Percentiles rank a stretch among this genome's conserved stretches.
phyloP scores from a whole-genome alignment of 1,140 invertebrate species.

The Drosophila oshimai region DNA sequence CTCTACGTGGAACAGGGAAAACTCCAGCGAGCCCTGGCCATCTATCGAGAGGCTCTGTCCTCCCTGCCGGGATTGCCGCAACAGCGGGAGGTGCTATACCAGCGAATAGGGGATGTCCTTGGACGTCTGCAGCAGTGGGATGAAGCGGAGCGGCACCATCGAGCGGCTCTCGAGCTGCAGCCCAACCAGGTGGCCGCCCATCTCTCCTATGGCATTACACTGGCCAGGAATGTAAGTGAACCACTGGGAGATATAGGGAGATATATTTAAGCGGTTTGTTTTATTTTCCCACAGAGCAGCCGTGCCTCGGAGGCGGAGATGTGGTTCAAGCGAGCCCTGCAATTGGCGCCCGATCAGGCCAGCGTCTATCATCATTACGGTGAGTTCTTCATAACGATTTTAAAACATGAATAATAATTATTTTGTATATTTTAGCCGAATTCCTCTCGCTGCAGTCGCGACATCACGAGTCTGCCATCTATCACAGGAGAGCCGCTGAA shows the following conservation, averaged over 20 bases:
- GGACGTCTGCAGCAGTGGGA: slow-evolving; percentile 90
- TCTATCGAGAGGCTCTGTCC: slow-evolving; percentile 93
- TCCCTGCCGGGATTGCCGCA: slow-evolving; percentile 91
- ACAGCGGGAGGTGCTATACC: slow-evolving; percentile 86
- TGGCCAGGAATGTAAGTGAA: slow-evolving; percentile 92
- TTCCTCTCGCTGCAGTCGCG: slow-evolving; percentile 91
- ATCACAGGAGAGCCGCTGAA: slow-evolving; percentile 89
- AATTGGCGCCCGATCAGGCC: slow-evolving; percentile 91
- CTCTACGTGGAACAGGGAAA: slow-evolving; percentile 94
- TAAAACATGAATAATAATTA: too few species aligned
- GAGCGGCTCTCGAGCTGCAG: slow-evolving; percentile 90
- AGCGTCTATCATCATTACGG: slow-evolving; percentile 93
- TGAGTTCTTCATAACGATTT: slow-evolving; percentile 82
- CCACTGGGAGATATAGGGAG: background rate
- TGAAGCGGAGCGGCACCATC: slow-evolving; percentile 93
- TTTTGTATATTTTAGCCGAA: slow-evolving; percentile 86
- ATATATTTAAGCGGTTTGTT: background rate
- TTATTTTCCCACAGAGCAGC: slow-evolving; percentile 86
- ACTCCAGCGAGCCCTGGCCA: slow-evolving; percentile 92
- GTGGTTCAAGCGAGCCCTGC: slow-evolving; percentile 93
- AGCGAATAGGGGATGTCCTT: slow-evolving; percentile 89
- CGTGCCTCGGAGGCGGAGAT: slow-evolving; percentile 92
- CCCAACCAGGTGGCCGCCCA: slow-evolving; percentile 94
- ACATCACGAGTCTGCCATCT: slow-evolving; percentile 90
- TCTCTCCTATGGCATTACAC: slow-evolving; percentile 94